Percentiles rank a stretch among this genome's conserved stretches.
phyloP scores from a whole-genome alignment of 2,113 vertebrate species.

The Platycercus adscitus region DNA sequence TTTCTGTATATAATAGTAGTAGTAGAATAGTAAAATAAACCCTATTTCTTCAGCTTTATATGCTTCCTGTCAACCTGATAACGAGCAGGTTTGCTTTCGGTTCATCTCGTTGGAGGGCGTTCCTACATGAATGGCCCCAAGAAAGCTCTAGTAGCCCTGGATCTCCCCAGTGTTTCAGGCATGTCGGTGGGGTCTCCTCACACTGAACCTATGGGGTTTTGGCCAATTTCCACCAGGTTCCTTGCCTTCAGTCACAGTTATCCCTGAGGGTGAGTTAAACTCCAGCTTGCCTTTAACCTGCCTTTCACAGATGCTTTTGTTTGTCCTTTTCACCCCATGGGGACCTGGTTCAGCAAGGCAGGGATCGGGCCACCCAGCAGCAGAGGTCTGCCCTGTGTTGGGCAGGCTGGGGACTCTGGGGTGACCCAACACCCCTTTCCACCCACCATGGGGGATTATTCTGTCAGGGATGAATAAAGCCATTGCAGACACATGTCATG shows the following conservation, averaged over 20 bases:
- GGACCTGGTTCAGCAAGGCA: neutral
- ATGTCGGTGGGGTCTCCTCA: fast-evolving
- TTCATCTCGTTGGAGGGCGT: neutral
- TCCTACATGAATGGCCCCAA: neutral
- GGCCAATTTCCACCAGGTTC: neutral
- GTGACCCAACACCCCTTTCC: neutral
- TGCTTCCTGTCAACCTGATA: neutral
- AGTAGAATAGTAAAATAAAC: neutral
- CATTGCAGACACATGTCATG: neutral
- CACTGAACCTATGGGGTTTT: neutral
- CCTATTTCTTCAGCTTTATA: neutral
- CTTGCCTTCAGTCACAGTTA: neutral
- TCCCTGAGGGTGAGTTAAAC: neutral
- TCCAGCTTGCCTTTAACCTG: neutral
- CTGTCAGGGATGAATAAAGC: neutral
- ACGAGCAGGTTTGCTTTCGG: neutral
- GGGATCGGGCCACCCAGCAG: fast-evolving
- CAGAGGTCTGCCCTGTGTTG: fast-evolving
- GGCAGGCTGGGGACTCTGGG: neutral
- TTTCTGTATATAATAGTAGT: neutral
- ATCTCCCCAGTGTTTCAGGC: neutral
- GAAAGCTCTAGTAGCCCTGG: neutral
- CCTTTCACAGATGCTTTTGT: fast-evolving
- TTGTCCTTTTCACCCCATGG: neutral
- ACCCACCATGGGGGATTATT: neutral